Evolutionary conservation across 1,140 invertebrate species (phyloP).

Genomic region (Coboldia fuscipes): DNA sequence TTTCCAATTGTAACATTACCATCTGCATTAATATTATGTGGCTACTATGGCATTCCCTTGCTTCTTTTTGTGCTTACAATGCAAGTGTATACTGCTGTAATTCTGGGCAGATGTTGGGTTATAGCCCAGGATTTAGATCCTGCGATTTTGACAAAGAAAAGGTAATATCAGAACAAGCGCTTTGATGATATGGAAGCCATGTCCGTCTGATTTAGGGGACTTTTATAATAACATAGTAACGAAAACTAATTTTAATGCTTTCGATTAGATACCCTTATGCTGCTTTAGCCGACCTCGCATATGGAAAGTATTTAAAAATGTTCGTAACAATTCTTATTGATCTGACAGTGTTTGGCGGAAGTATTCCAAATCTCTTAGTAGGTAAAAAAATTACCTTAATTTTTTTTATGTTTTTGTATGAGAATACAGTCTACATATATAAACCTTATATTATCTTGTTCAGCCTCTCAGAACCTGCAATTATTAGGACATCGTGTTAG

Average conservation of each 20-base stretch:
- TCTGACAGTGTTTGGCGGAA: constrained; percentile 46
- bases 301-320: constrained; percentile 30
- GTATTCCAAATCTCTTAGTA: constrained; percentile 54
- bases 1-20: constrained; percentile 56
- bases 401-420: neutral
- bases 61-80: constrained; percentile 38
- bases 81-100: constrained; percentile 52
- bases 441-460: constrained; percentile 9
- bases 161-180: too few species aligned
- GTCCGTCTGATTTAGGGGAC: too few species aligned
- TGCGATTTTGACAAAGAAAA: constrained; percentile 37
- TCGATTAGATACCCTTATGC: constrained; percentile 45
- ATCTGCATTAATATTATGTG: constrained; percentile 44
- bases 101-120: constrained; percentile 51
- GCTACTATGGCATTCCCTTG: constrained; percentile 43
- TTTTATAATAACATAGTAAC: constrained; percentile 2
- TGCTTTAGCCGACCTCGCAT: constrained; percentile 49
- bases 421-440: neutral
- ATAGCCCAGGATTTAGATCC: constrained; percentile 44
- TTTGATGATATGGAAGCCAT: neutral
- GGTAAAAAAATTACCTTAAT: constrained; percentile 21
- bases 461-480: constrained; percentile 54
- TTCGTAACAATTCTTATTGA: constrained; percentile 44
- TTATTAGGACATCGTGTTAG: constrained; percentile 43
- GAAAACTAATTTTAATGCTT: constrained; percentile 2